These are phyloP conservation scores for Cheilosia variabilis DNA, from an alignment of 2,888 invertebrate species.

Conservation along the genomic window DNA sequence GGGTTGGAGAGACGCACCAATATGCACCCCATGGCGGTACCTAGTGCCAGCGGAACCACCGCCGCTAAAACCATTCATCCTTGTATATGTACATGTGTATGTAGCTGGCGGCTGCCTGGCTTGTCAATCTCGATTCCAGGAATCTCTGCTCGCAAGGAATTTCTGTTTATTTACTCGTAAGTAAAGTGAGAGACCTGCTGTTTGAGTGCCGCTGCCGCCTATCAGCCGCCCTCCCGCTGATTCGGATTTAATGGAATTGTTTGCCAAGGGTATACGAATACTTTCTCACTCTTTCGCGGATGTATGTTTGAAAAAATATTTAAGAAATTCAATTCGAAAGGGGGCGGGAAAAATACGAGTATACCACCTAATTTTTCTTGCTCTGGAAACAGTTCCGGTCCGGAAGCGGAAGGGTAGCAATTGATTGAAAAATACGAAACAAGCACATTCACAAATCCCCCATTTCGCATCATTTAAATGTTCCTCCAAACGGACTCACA, in stretches of 20 bases:
- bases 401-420: not conserved
- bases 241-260: slow-evolving; percentile 60
- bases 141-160: slow-evolving; percentile 64
- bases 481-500: not conserved
- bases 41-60: slow-evolving; percentile 33
- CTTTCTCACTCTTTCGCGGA: slow-evolving; percentile 11
- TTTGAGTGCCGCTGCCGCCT: slow-evolving; percentile 35
- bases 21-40: slow-evolving; percentile 15
- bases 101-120: not conserved
- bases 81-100: not conserved
- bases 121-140: slow-evolving; percentile 56
- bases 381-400: not conserved
- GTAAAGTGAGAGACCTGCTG: slow-evolving; percentile 55
- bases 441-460: slow-evolving; percentile 1
- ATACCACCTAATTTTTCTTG: not conserved
- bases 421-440: slow-evolving; percentile 51
- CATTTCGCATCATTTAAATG: slow-evolving; percentile 39
- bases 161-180: slow-evolving; percentile 51
- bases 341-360: not conserved
- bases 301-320: slow-evolving; percentile 39
- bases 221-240: slow-evolving; percentile 54
- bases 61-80: slow-evolving; percentile 21
- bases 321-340: slow-evolving; percentile 39
- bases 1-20: not conserved
- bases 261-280: slow-evolving; percentile 35